phyloP scores from a whole-genome alignment of 2,113 vertebrate genomes.

The Mastomys coucha region DNA sequence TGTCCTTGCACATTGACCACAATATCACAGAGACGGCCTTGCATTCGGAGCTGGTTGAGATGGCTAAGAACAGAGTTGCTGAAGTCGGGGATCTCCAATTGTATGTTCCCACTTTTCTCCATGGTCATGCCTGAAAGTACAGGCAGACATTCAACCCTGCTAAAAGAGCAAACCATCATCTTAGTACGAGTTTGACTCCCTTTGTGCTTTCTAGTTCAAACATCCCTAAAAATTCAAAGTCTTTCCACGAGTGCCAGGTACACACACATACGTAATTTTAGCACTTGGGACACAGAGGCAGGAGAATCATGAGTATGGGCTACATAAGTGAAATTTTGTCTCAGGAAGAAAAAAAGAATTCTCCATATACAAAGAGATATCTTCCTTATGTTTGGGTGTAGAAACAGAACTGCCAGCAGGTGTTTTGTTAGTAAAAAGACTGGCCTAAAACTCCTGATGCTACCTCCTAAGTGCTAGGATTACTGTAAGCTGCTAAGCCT shows the following conservation, averaged over 20 bases:
- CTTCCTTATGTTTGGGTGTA: neutral
- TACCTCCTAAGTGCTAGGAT: neutral
- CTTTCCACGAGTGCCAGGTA: neutral
- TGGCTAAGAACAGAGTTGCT: conserved; percentile 98
- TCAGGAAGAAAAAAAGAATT: neutral
- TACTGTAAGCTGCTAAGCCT: neutral
- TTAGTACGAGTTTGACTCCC: neutral
- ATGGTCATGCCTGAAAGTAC: conserved; percentile 86
- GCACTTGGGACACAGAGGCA: neutral
- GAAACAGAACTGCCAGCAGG: neutral
- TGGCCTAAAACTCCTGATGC: neutral
- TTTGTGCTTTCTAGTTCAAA: neutral
- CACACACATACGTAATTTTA: neutral
- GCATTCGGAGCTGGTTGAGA: conserved; percentile 97
- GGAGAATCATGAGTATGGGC: neutral
- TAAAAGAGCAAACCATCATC: conserved; percentile 52
- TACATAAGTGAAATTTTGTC: neutral
- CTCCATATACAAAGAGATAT: neutral
- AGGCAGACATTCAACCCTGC: conserved; percentile 81
- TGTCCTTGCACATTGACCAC: conserved; percentile 98
- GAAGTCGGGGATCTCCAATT: conserved; percentile 98
- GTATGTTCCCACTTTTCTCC: conserved; percentile 97
- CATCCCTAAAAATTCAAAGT: conserved; percentile 25
- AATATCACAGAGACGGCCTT: conserved; percentile 98
- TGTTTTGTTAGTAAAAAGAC: neutral